Base-by-base conservation (phyloP, 1,140 invertebrate genomes). In the Apis laboriosa region DNA sequence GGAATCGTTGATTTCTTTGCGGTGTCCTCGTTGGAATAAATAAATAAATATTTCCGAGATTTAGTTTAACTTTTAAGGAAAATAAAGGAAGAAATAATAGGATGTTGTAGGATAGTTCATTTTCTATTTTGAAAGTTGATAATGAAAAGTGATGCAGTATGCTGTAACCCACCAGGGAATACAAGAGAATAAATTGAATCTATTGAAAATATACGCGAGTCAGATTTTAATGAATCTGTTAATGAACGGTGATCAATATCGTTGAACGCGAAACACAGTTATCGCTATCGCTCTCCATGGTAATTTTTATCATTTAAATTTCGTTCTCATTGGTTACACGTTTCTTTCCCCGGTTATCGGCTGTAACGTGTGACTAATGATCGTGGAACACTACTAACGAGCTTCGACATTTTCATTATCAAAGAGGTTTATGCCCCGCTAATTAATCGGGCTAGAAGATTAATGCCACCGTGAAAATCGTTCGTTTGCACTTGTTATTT, bases 401-500 rank as follows among this genome's bases (percentile, higher is more conserved):
- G 67, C 77, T 55, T 63, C 70, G 77, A 72, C 77, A 51, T 80
- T 80, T 72, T 21, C 77, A 80, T 80, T 80, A 80, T 73, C 70
- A 63, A 63, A 53, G 49, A 80, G 68, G 58, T 56, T 34, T 43
- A 24, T 60, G 60, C 51, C 34, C 21, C 70, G 28, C 60, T 80
- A 80, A 80, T 80, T 63, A 63, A 74, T 80, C 51, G 49, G 4
- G 49, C 5, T 15, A 15, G 21, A 74, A 63, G 78, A 73, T 80
- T 80, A 80, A 74, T 80, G 51, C 43, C 17, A n/a, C 19, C 58
- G 51, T 43, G 78, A 28, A 74, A 74, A 80, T 74, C 60, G 49
- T 80, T 56, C 55, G 43, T 58, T 79, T 15, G 60, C 58, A 53
- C 64, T 70, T 79, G 67, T 72, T 71, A 79, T 72, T 79, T 79